phyloP scores from a whole-genome alignment of 2,888 invertebrate species.

The Eristalis tenax region DNA sequence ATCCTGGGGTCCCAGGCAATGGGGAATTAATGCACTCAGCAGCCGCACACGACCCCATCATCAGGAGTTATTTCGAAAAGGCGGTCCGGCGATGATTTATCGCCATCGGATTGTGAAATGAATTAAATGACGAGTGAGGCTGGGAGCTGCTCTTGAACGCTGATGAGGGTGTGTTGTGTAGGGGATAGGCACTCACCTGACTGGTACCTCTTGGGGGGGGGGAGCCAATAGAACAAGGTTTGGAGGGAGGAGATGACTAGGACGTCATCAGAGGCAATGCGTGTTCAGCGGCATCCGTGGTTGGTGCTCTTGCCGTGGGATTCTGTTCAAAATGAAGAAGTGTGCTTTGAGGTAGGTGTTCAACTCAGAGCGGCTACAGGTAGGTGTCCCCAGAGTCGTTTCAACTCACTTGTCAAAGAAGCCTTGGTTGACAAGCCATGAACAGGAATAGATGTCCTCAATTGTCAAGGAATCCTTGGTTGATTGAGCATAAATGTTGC shows the following conservation, averaged over 20 bases:
- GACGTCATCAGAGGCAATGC: too few relatives aligned
- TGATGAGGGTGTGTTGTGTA: neutral
- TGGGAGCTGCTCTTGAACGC: neutral
- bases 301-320: too few relatives aligned
- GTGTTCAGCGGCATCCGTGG: too few relatives aligned
- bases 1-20: constrained; percentile 1
- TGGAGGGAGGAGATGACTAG: neutral
- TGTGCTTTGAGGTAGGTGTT: too few relatives aligned
- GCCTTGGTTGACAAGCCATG: too few relatives aligned
- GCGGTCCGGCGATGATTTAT: constrained; percentile 64
- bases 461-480: too few relatives aligned
- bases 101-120: constrained; percentile 54
- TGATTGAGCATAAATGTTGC: too few relatives aligned
- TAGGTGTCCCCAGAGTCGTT: too few relatives aligned
- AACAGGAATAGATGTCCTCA: too few relatives aligned
- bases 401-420: too few relatives aligned
- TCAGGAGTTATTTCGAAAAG: constrained; percentile 61
- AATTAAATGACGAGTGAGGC: constrained; percentile 33
- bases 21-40: constrained; percentile 47
- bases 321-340: too few relatives aligned
- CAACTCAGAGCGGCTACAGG: too few relatives aligned
- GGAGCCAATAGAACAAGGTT: neutral
- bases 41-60: constrained; percentile 45
- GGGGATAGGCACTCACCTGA: neutral
- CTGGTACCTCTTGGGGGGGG: neutral